These are phyloP conservation scores for Limnodromus scolopaceus DNA, from an alignment of 2,797 vertebrate species.

Conservation along the genomic window DNA sequence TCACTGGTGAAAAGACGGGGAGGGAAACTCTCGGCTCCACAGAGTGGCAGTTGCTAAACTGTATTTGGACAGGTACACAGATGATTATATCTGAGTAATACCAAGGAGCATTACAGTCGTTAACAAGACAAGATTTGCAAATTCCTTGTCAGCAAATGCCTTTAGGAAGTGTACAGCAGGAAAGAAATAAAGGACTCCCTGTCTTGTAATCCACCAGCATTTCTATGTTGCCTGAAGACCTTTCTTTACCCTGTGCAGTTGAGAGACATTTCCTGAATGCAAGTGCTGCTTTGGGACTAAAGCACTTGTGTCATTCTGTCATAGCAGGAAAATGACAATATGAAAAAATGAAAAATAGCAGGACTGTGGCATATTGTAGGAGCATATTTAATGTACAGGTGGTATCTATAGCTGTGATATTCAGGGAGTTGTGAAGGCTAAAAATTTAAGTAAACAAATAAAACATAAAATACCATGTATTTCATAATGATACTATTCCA, in stretches of 20 bases:
- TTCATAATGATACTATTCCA: background rate
- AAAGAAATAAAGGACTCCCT: constrained; percentile 56
- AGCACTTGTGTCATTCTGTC: constrained; percentile 50
- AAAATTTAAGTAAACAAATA: background rate
- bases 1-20: background rate
- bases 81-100: constrained; percentile 8
- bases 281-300: constrained; percentile 52
- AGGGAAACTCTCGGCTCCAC: background rate
- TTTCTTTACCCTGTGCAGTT: constrained; percentile 41
- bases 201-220: constrained; percentile 68
- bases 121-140: constrained; percentile 53
- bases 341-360: too few relatives aligned
- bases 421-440: background rate
- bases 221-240: constrained; percentile 69
- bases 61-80: constrained; percentile 34
- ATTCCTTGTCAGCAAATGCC: constrained; percentile 69
- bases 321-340: constrained; percentile 41
- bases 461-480: background rate
- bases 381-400: background rate
- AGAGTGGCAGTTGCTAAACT: background rate
- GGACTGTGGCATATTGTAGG: constrained; percentile 13
- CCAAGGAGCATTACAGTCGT: background rate
- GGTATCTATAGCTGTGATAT: background rate
- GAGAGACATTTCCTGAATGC: constrained; percentile 76
- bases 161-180: constrained; percentile 38